These are phyloP conservation scores for Anguilla obscura DNA, from an alignment of 2,797 vertebrate genomes.

Conservation along the genomic window DNA sequence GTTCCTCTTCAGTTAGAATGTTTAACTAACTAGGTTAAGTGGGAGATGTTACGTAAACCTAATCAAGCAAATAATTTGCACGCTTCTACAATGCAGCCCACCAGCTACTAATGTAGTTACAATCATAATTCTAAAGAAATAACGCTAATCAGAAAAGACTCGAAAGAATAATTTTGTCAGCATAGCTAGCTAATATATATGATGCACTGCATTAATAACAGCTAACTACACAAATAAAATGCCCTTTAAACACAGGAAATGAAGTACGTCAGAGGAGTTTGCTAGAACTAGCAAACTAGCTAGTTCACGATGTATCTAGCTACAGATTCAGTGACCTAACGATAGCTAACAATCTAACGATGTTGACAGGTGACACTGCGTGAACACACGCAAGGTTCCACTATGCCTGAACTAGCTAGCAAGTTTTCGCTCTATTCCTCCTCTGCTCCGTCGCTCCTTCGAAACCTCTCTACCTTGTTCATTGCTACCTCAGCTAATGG, in stretches of 20 bases:
- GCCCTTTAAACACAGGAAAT: not conserved
- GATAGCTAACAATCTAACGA: not conserved
- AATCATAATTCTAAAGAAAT: constrained; percentile 1
- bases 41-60: constrained; percentile 21
- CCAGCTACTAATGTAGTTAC: not conserved
- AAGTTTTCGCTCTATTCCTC: not conserved
- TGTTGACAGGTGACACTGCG: not conserved
- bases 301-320: not conserved
- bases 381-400: not conserved
- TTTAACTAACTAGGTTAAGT: constrained; percentile 3
- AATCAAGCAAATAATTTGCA: constrained; percentile 5
- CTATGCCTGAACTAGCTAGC: not conserved
- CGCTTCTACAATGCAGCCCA: not conserved
- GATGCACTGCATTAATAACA: not conserved
- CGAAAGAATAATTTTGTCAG: not conserved
- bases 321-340: not conserved
- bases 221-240: not conserved
- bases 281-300: not conserved
- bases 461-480: constrained; percentile 24
- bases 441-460: constrained; percentile 12
- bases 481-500: not conserved
- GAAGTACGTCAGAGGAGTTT: not conserved
- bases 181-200: not conserved
- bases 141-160: not conserved
- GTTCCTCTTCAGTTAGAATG: not conserved